Evolutionary conservation across 2,888 invertebrate species (phyloP).

Genomic region (Andricus curvator): DNA sequence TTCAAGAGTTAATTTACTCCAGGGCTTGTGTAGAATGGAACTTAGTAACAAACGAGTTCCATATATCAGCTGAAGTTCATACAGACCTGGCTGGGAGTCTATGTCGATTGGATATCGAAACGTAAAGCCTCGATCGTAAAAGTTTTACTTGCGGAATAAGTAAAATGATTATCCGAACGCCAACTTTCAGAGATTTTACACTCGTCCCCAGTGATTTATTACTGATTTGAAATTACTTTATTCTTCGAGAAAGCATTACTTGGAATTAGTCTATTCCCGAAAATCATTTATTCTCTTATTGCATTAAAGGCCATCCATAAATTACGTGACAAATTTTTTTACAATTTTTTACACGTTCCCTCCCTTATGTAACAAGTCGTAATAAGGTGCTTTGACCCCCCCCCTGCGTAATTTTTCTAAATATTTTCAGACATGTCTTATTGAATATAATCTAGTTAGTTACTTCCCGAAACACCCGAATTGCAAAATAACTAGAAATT

Average conservation of each 20-base stretch:
- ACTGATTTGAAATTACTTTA: slow-evolving; percentile 20
- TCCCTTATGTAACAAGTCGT: too few relatives aligned
- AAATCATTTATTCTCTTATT: not conserved
- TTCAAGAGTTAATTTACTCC: slow-evolving; percentile 22
- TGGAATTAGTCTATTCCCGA: not conserved
- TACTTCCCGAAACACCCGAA: too few relatives aligned
- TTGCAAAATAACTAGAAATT: too few relatives aligned
- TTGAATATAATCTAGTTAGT: too few relatives aligned
- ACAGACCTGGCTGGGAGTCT: slow-evolving; percentile 7
- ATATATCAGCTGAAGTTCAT: slow-evolving; percentile 25
- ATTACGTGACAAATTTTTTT: too few relatives aligned
- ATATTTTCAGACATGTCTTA: too few relatives aligned
- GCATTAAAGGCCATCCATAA: too few relatives aligned
- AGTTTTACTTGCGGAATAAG: slow-evolving; percentile 30
- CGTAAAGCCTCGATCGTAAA: slow-evolving; percentile 30
- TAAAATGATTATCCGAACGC: slow-evolving; percentile 33
- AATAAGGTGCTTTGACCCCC: too few relatives aligned
- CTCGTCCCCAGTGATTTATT: slow-evolving; percentile 14
- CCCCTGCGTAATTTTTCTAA: too few relatives aligned
- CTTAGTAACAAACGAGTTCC: slow-evolving; percentile 15
- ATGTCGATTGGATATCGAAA: slow-evolving; percentile 32
- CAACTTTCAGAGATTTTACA: slow-evolving; percentile 37
- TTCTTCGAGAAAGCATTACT: not conserved
- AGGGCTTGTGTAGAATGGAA: not conserved
- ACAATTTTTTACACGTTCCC: too few relatives aligned